Conservation (phyloP, 1,140 invertebrate species). For the Drosophila lacertosa region DNA sequence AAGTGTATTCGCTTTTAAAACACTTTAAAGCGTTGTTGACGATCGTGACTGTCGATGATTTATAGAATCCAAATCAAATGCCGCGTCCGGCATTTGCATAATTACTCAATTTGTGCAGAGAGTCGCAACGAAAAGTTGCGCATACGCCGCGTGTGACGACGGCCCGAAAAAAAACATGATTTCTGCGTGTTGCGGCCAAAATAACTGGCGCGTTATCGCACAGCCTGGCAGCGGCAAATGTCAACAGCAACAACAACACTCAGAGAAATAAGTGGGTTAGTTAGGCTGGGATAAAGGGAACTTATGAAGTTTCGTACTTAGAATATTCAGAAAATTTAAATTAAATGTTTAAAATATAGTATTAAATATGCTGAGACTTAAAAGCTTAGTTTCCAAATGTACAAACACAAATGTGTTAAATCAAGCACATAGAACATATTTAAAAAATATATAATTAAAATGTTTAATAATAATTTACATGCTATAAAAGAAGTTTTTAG, state of each 20-base stretch:
- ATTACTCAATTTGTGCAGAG: slow-evolving; percentile 71
- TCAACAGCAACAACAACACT: slow-evolving; percentile 10
- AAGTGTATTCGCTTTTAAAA: slow-evolving; percentile 6
- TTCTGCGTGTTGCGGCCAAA: slow-evolving; percentile 47
- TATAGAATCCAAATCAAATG: slow-evolving; percentile 68
- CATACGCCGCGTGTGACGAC: slow-evolving; percentile 51
- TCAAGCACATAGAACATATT: neutral
- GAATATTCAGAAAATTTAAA: too few species aligned
- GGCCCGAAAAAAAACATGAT: slow-evolving; percentile 34
- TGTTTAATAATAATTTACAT: too few species aligned
- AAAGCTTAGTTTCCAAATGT: neutral
- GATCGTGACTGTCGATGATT: slow-evolving; percentile 72
- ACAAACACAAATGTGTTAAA: neutral
- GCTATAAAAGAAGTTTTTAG: too few species aligned
- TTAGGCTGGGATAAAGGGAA: neutral
- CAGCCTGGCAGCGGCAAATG: neutral
- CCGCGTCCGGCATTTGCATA: slow-evolving; percentile 66
- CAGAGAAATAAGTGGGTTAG: neutral
- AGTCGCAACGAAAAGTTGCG: slow-evolving; percentile 37
- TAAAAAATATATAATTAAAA: too few species aligned
- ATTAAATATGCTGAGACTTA: neutral
- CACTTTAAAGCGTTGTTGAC: slow-evolving; percentile 34
- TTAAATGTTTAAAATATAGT: too few species aligned
- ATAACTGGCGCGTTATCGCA: slow-evolving; percentile 17
- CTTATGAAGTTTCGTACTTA: neutral